Evolutionary conservation across 1,140 invertebrate genomes (phyloP).

Genomic region (Drosophila paulistorum): DNA sequence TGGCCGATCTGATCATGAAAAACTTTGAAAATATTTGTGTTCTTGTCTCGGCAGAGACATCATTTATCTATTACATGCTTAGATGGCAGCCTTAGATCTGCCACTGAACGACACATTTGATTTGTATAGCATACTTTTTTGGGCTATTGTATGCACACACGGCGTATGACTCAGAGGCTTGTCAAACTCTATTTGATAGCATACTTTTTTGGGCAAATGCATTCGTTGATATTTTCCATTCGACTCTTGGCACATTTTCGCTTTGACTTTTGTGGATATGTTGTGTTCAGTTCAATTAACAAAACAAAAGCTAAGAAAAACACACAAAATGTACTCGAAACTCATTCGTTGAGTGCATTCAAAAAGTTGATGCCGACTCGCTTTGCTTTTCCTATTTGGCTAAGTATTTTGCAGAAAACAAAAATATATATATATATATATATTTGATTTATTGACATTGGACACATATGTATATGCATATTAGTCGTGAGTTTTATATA

Average conservation of each 20-base stretch:
- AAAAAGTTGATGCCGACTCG: no score
- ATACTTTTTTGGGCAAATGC: constrained; percentile 1
- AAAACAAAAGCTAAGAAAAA: constrained; percentile 20
- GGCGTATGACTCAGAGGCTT: no score
- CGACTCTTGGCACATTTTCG: constrained; percentile 13
- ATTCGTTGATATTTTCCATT: constrained; percentile 5
- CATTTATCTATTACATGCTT: no score
- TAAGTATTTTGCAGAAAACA: constrained; percentile 34
- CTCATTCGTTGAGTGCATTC: not conserved
- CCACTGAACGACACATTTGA: no score
- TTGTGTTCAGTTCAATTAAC: constrained; percentile 46
- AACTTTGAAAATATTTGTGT: no score
- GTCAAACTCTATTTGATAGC: not conserved
- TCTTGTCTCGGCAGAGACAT: no score
- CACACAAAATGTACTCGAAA: constrained; percentile 21
- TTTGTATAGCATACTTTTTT: no score
- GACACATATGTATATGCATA: not conserved
- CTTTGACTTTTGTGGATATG: constrained; percentile 38
- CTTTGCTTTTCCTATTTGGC: constrained; percentile 20
- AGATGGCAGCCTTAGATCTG: no score
- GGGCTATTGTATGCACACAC: no score
- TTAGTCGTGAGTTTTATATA: not conserved
- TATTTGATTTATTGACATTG: constrained; percentile 62
- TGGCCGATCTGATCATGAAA: no score
- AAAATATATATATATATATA: constrained; percentile 51